Base-by-base conservation (phyloP, 2,113 vertebrate species). In the Lycaon pictus region DNA sequence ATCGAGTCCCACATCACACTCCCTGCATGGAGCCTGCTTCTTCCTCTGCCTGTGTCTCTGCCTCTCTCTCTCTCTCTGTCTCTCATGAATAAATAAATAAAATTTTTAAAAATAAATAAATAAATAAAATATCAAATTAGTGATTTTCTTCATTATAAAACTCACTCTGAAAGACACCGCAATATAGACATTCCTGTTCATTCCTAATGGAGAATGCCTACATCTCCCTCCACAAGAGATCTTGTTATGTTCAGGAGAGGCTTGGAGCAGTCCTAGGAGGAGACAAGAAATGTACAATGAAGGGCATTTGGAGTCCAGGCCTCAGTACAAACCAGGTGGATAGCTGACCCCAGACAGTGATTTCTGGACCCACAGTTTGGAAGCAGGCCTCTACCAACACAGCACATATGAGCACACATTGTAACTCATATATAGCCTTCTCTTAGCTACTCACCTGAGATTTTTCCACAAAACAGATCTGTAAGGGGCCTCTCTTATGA, bases 71-170 rank as follows among this genome's bases (percentile, higher is more conserved):
- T 43, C 43, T 43, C 43, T 43, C 43, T 43, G 6, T 43, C 43
- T 43, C 43, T 43, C 43, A 7, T 43, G 43, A 7, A 43, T 43
- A 43, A 43, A 43, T 43, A 43, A 43, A 43, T 43, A 43, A 1
- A 43, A 43, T 43, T 43, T 43, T 43, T 43, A 5, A 43, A 43
- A 43, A 43, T 43, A 43, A 43, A 43, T 43, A 43, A 43, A 43
- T 43, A 43, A 43, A 43, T 65, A 43, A 92, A 55, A 67, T 87
- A 93, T 58, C 29, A 62, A 55, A 55, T 87, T 92, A 43, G 72
- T 72, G 17, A 56, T 80, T 74, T 77, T 69, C 84, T 72, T 63
- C 7, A 20, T 95, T 80, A 90, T 43, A 58, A 93, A 86, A 88
- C 11, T 72, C 32, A 72, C 22, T 25, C 67, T 62, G 37, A 93